Conservation (phyloP, 2,113 vertebrate genomes). For the Campylomormyrus tamandua region DNA sequence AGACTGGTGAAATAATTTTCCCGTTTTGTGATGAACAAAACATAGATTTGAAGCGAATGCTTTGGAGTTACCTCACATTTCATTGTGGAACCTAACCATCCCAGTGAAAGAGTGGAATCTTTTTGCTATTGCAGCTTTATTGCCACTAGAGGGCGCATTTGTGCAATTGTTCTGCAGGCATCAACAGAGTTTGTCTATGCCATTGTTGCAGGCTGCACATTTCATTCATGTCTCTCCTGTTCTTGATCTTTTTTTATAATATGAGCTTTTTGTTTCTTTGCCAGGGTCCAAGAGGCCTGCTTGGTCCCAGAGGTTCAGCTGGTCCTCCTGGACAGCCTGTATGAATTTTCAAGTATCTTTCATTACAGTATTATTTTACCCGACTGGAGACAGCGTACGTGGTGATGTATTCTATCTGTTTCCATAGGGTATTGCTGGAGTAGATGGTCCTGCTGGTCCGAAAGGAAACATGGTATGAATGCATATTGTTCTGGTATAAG, state of each 20-base stretch:
- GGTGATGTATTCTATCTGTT: neutral
- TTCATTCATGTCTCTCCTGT: neutral
- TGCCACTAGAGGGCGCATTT: constrained; percentile 8
- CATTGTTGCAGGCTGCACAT: neutral
- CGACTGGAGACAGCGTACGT: neutral
- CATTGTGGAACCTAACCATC: neutral
- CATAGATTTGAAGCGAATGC: neutral
- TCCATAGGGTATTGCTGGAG: constrained; percentile 77
- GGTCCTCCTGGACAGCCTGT: constrained; percentile 85
- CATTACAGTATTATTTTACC: neutral
- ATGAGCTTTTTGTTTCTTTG: constrained; percentile 21
- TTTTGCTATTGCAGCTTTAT: neutral
- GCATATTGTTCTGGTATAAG: neutral
- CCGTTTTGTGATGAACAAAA: neutral
- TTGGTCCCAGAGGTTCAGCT: constrained; percentile 82
- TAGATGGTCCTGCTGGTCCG: constrained; percentile 84
- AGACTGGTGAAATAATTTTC: neutral
- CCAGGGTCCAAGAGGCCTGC: constrained; percentile 85
- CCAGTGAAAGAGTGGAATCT: neutral
- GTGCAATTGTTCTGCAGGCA: neutral
- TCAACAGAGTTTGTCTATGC: neutral
- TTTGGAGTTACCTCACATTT: neutral
- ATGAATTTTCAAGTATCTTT: constrained; percentile 48
- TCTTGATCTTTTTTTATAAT: neutral
- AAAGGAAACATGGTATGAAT: constrained; percentile 88